phyloP scores from a whole-genome alignment of 2,113 vertebrate genomes.

The Calonectris borealis region DNA sequence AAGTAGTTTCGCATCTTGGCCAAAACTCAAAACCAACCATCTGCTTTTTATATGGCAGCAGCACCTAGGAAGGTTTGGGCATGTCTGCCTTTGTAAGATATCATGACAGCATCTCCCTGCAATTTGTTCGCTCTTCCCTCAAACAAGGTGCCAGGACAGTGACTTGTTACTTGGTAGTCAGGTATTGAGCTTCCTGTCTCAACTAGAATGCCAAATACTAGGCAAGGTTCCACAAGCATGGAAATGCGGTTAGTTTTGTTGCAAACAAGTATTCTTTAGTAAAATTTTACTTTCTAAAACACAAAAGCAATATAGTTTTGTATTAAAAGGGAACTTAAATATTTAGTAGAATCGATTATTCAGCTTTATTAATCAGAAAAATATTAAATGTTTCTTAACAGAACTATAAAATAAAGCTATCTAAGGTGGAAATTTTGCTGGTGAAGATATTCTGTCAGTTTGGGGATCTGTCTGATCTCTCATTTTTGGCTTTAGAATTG shows the following conservation, averaged over 20 bases:
- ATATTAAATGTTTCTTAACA: not conserved
- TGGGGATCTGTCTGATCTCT: not conserved
- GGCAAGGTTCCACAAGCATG: not conserved
- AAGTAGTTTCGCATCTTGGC: not conserved
- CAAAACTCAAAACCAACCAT: not conserved
- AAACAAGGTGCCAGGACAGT: not conserved
- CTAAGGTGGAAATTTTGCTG: not conserved
- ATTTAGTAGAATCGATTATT: not conserved
- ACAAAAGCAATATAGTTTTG: not conserved
- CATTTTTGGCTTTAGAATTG: not conserved
- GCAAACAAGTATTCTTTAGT: not conserved
- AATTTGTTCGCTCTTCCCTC: not conserved
- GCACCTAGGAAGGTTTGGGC: not conserved
- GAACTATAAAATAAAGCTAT: not conserved
- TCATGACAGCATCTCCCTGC: not conserved
- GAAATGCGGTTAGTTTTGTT: not conserved
- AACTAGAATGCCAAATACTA: not conserved
- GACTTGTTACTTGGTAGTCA: not conserved
- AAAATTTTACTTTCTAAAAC: not conserved
- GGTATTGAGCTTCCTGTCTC: not conserved
- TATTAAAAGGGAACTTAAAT: not conserved
- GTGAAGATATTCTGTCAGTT: not conserved
- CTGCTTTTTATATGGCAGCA: not conserved
- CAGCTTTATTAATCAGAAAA: not conserved
- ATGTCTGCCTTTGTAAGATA: not conserved